A percentile compares a stretch with the other conserved stretches of the same genome.
These are phyloP conservation scores for Gorsachius goisagi DNA, from an alignment of 2,113 vertebrate genomes.

Conservation along the genomic window DNA sequence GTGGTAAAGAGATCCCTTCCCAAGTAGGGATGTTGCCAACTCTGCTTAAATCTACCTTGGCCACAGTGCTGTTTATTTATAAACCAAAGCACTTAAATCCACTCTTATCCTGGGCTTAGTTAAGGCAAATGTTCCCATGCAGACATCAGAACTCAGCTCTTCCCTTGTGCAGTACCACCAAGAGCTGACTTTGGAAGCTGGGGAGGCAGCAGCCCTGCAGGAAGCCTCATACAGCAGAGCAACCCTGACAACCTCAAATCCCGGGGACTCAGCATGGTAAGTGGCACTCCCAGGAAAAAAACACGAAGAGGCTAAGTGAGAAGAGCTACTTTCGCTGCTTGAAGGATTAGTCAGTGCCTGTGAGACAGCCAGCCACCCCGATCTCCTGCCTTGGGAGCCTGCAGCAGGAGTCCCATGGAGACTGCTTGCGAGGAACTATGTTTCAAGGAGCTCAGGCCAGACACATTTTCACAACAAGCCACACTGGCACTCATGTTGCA, in stretches of 20 bases:
- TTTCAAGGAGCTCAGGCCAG: background rate
- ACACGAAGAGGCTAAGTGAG: background rate
- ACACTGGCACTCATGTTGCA: background rate
- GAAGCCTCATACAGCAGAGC: background rate
- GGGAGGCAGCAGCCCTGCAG: background rate
- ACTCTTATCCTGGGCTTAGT: slow-evolving; percentile 29
- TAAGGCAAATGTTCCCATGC: background rate
- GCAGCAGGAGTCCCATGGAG: background rate
- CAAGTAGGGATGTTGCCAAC: slow-evolving; percentile 39
- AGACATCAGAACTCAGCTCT: background rate
- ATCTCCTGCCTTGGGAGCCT: background rate
- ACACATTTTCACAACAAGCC: background rate
- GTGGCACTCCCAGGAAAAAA: background rate
- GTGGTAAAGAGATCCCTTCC: slow-evolving; percentile 56
- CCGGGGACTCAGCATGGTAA: background rate
- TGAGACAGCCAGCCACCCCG: accelerated
- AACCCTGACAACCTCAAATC: background rate
- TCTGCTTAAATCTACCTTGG: slow-evolving; percentile 40
- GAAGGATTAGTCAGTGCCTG: background rate
- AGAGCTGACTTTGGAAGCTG: background rate
- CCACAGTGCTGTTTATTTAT: slow-evolving; percentile 48
- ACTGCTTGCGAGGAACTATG: background rate
- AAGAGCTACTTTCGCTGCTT: background rate
- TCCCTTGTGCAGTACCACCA: background rate
- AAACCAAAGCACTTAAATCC: slow-evolving; percentile 54